Base-by-base conservation (phyloP, 2,797 vertebrate genomes). In the Micropoecilia bifurca region DNA sequence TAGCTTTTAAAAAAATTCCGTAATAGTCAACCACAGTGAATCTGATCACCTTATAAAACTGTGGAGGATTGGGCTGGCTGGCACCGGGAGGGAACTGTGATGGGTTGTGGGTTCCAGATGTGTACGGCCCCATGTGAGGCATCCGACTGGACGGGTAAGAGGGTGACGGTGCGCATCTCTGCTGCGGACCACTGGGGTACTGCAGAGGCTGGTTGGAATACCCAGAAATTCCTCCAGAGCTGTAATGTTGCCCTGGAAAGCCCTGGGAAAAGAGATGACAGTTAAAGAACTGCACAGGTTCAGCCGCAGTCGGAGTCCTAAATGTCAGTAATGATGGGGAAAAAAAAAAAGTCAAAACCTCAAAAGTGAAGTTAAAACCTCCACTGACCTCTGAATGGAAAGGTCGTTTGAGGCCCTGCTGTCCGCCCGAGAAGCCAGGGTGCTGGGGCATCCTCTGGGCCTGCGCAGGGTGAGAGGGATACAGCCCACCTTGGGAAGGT, bases 391-490 rank as follows among this genome's bases (percentile, higher is more conserved):
- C 98, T 0, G 82, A 95, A 48, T 95, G 96, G 79, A 97, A 99
- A 0, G 96, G 92, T 66, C 98, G 96, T 92, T 99, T 99, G 71
- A 98, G 91, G 1, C 97, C 95, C 28, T 96, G 97, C 87, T 97
- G 97, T 39, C 91, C 93, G 0, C 95, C 96, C 0, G 96, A 93
- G 78, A 98, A 98, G 2, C 95, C 89, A 0, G 92, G 90, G 14
- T 99, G 97, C 85, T 97, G 97, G 53, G 96, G 95, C 90, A 97
- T 92, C 85, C 97, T 95, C 93, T 98, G 98, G 22, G 94, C 91
- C 86, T 95, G 96, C 1, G 89, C 1, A 79, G 84, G 2, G 20
- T 98, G 96, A 2, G 94, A 5, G 83, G 83, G 0, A 9, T 98
- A 99, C 81, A 98, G 82, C 55, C 96, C 85, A 0, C 94, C 91